Evolutionary conservation across 2,797 vertebrate genomes (phyloP).

Genomic region (Buceros bicornis): DNA sequence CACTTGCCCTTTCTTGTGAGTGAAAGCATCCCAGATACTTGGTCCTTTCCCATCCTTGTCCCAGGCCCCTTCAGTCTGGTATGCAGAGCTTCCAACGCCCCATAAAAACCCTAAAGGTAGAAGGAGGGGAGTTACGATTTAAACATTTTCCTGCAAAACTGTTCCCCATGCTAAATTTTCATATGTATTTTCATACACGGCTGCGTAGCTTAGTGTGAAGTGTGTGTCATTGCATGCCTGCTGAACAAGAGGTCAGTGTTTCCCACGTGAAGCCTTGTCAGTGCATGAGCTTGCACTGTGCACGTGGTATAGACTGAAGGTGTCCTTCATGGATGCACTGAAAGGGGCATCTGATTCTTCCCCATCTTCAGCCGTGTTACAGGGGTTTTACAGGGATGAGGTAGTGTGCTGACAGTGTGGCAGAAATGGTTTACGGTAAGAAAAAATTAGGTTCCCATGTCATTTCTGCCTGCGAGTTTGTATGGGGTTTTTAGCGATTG

Average conservation of each 20-base stretch:
- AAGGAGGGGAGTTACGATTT: neutral
- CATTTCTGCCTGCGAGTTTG: neutral
- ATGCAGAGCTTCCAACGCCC: slow-evolving; percentile 94
- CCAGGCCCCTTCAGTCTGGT: slow-evolving; percentile 97
- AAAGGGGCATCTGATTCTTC: neutral
- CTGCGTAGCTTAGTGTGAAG: neutral
- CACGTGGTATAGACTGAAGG: neutral
- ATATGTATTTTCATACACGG: neutral
- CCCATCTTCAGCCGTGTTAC: neutral
- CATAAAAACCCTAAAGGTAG: slow-evolving; percentile 89
- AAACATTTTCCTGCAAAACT: neutral
- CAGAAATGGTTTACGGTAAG: neutral
- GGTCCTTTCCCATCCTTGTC: slow-evolving; percentile 94
- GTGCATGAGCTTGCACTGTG: neutral
- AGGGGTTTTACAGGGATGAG: neutral
- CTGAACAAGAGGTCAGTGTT: neutral
- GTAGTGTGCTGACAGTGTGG: fast-evolving
- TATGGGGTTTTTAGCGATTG: neutral
- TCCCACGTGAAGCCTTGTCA: fast-evolving
- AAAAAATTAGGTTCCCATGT: neutral
- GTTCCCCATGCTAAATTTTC: neutral
- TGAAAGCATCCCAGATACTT: slow-evolving; percentile 95
- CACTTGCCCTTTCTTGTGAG: slow-evolving; percentile 87
- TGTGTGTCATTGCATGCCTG: neutral
- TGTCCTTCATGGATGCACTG: neutral